Evolutionary conservation across 1,140 invertebrate genomes (phyloP).

Genomic region (Drosophila tropicalis): DNA sequence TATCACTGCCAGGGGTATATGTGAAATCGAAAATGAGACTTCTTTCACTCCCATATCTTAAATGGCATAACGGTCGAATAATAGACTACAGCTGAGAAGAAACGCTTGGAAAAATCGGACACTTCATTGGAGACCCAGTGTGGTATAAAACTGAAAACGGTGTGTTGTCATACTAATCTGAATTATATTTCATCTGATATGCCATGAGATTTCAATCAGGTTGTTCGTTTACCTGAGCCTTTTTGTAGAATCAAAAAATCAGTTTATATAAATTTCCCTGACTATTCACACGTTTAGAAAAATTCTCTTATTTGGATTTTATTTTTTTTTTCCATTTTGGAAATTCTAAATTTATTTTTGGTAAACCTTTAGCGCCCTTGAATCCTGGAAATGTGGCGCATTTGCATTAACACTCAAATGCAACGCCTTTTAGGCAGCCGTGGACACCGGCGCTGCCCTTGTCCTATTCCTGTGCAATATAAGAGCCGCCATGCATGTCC

Average conservation of each 20-base stretch:
- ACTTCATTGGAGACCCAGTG: slow-evolving; percentile 28
- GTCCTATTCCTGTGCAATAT: neutral
- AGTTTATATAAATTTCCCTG: slow-evolving; percentile 35
- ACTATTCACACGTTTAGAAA: slow-evolving; percentile 13
- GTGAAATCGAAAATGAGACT: slow-evolving; percentile 90
- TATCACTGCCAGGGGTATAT: slow-evolving; percentile 89
- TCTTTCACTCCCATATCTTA: slow-evolving; percentile 92
- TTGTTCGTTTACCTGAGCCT: neutral
- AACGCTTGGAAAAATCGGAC: slow-evolving; percentile 1
- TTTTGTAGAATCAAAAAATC: neutral
- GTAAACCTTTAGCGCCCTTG: slow-evolving; percentile 2
- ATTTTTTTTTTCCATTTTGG: slow-evolving; percentile 12
- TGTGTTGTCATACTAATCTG: neutral
- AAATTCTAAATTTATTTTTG: slow-evolving; percentile 24
- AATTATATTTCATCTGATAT: neutral
- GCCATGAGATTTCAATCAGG: slow-evolving; percentile 36
- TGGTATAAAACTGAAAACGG: slow-evolving; percentile 17
- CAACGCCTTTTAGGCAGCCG: slow-evolving; percentile 26
- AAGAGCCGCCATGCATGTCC: neutral
- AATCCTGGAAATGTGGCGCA: slow-evolving; percentile 39
- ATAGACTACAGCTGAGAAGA: slow-evolving; percentile 89
- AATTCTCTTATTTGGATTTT: slow-evolving; percentile 13
- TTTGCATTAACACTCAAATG: slow-evolving; percentile 22
- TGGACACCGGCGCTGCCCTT: slow-evolving; percentile 9
- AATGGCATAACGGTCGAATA: slow-evolving; percentile 88